Percentiles rank a stretch among this genome's conserved stretches.
Evolutionary conservation across 2,113 vertebrate species (phyloP).

Genomic region (Chinchilla lanigera): DNA sequence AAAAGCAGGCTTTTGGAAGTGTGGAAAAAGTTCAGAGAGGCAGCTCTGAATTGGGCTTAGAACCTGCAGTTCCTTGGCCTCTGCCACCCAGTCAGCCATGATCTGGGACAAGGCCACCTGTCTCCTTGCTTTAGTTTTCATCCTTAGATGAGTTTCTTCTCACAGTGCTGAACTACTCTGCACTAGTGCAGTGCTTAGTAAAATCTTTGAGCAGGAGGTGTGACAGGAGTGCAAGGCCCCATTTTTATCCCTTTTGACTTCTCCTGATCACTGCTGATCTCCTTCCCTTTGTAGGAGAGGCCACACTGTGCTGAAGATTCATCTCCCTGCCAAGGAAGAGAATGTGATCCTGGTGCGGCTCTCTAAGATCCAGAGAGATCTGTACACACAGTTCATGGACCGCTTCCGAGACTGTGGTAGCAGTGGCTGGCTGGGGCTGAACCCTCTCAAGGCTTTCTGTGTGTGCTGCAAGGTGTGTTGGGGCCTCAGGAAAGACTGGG

Average conservation of each 20-base stretch:
- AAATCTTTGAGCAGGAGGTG: neutral
- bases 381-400: slow-evolving; percentile 98
- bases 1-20: neutral
- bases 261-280: slow-evolving; percentile 55
- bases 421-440: slow-evolving; percentile 97
- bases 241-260: neutral
- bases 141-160: neutral
- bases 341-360: slow-evolving; percentile 97
- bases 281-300: slow-evolving; percentile 89
- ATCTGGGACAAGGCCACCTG: neutral
- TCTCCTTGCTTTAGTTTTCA: slow-evolving; percentile 29
- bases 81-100: neutral
- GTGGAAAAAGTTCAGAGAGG: neutral
- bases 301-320: slow-evolving; percentile 95
- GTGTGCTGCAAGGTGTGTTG: slow-evolving; percentile 97
- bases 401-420: slow-evolving; percentile 97
- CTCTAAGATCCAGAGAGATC: slow-evolving; percentile 94
- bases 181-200: neutral
- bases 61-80: neutral
- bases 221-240: neutral
- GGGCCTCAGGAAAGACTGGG: neutral
- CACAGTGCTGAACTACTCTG: neutral
- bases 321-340: slow-evolving; percentile 96
- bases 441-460: slow-evolving; percentile 98
- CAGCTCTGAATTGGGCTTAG: neutral